phyloP scores from a whole-genome alignment of 2,888 invertebrate species.

The Hetaerina titia region DNA sequence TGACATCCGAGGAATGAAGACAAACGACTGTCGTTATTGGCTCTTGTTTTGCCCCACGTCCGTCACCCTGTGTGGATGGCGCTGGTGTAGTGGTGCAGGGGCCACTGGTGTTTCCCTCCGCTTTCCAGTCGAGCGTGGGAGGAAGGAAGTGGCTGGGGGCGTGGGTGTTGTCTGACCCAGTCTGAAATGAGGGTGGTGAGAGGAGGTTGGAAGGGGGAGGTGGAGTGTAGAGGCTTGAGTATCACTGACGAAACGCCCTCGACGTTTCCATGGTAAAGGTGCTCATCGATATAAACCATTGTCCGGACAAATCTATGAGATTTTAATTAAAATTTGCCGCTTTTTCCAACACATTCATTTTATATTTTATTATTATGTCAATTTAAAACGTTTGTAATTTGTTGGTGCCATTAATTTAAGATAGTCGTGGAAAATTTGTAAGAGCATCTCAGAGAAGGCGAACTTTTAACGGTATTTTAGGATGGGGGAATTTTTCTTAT shows the following conservation, averaged over 20 bases:
- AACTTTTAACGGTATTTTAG: too few species aligned
- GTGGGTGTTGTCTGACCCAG: not conserved
- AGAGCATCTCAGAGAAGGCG: too few species aligned
- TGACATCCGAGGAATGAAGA: slow-evolving; percentile 22
- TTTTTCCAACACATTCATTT: not conserved
- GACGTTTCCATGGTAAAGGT: too few species aligned
- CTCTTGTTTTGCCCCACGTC: slow-evolving; percentile 24
- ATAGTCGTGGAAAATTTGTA: too few species aligned
- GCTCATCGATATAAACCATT: too few species aligned
- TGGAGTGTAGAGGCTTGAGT: too few species aligned
- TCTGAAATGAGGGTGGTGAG: not conserved
- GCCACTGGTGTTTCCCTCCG: not conserved
- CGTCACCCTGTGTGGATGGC: not conserved
- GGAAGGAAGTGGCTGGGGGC: not conserved
- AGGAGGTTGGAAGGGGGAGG: not conserved
- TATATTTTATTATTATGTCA: not conserved
- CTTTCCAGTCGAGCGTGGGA: not conserved
- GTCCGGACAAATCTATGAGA: too few species aligned
- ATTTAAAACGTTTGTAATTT: too few species aligned
- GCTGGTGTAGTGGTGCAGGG: not conserved
- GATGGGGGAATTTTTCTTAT: too few species aligned
- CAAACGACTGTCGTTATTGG: slow-evolving; percentile 39
- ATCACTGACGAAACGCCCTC: too few species aligned
- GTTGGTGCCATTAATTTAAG: too few species aligned
- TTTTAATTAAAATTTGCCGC: too few species aligned